Evolutionary conservation across 92 coral and sea anemone species (phyloP).

Genomic region (Parazoanthus swiftii): DNA sequence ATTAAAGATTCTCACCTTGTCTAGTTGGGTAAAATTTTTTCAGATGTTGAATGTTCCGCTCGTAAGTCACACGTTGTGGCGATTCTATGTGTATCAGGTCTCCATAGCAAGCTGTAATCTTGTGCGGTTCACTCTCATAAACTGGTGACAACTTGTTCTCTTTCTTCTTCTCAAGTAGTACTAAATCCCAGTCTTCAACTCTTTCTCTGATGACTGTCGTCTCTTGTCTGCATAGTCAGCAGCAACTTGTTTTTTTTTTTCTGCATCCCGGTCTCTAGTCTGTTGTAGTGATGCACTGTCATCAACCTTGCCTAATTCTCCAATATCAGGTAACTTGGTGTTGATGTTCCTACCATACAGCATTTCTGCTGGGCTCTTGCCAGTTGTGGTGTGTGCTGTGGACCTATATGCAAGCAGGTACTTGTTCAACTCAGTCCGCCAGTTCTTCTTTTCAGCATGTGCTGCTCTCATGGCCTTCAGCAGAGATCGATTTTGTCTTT

Average conservation of each 20-base stretch:
- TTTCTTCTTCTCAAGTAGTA: constrained; percentile 27
- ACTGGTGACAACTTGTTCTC: constrained; percentile 54
- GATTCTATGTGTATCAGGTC: constrained; percentile 49
- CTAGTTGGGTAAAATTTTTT: too few species aligned
- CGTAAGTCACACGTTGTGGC: constrained; percentile 51
- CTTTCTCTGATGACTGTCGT: constrained; percentile 22
- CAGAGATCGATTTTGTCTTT: constrained; percentile 50
- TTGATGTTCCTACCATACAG: constrained; percentile 42
- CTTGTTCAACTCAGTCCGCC: constrained; percentile 46
- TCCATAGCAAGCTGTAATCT: constrained; percentile 44
- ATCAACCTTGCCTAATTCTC: constrained; percentile 41
- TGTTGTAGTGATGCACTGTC: constrained; percentile 15
- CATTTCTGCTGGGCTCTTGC: constrained; percentile 54
- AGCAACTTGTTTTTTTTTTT: constrained; percentile 45
- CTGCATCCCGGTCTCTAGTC: constrained; percentile 45
- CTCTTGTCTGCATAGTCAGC: constrained; percentile 48
- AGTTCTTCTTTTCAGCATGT: not conserved
- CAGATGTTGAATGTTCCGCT: constrained; percentile 36
- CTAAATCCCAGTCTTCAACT: constrained; percentile 38
- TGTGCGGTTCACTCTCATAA: constrained; percentile 55
- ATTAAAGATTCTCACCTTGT: too few species aligned
- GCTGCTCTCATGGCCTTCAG: constrained; percentile 52
- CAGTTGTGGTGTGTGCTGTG: constrained; percentile 48
- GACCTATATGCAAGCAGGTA: not conserved
- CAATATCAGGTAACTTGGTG: constrained; percentile 42